These are phyloP conservation scores for Patella caerulea DNA, from an alignment of 2,888 invertebrate genomes.

Conservation along the genomic window DNA sequence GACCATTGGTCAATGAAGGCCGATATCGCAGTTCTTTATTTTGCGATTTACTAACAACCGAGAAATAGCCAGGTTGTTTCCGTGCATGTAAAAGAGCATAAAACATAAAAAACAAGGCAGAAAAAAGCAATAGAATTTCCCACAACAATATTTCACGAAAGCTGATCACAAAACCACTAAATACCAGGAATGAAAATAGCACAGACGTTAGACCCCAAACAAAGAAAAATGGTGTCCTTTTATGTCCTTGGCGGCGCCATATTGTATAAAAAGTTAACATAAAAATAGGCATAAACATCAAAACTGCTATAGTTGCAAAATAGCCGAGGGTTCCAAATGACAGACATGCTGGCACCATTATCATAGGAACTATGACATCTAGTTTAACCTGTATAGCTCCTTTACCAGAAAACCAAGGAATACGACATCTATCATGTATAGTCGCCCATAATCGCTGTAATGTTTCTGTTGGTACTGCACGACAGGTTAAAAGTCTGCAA, in stretches of 20 bases:
- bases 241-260: constrained; percentile 52
- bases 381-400: constrained; percentile 57
- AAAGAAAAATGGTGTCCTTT: constrained; percentile 65
- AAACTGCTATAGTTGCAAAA: constrained; percentile 48
- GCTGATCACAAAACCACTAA: constrained; percentile 53
- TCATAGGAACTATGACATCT: constrained; percentile 57
- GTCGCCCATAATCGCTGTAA: constrained; percentile 49
- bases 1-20: constrained; percentile 4
- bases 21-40: background rate
- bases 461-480: constrained; percentile 46
- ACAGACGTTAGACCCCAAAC: constrained; percentile 63
- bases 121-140: constrained; percentile 58
- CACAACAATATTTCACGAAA: constrained; percentile 63
- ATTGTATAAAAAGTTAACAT: constrained; percentile 57
- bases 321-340: constrained; percentile 57
- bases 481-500: constrained; percentile 60
- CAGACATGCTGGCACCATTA: constrained; percentile 59
- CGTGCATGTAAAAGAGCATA: constrained; percentile 46
- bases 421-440: constrained; percentile 61
- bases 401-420: constrained; percentile 59
- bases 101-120: constrained; percentile 50
- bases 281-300: constrained; percentile 55
- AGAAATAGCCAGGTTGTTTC: constrained; percentile 20
- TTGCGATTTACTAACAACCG: background rate
- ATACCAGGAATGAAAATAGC: constrained; percentile 45